phyloP scores from a whole-genome alignment of 1,140 invertebrate genomes.

The Lordiphosa stackelbergi region DNA sequence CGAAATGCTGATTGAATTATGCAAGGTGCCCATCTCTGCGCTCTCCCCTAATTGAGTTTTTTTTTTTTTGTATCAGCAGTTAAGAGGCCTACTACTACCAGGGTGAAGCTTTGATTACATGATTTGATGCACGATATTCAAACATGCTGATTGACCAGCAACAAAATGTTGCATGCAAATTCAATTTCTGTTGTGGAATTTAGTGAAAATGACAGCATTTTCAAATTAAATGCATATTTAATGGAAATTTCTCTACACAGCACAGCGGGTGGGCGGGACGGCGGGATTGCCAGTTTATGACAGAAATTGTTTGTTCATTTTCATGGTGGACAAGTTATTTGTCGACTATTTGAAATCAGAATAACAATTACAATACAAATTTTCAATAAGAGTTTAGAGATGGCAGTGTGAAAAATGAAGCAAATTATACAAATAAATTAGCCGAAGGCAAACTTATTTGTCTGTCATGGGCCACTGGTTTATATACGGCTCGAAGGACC shows the following conservation, averaged over 20 bases:
- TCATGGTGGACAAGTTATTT: too few species aligned
- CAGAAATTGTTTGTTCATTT: background rate
- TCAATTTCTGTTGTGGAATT: conserved; percentile 9
- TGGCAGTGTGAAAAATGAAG: background rate
- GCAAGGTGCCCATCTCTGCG: conserved; percentile 8
- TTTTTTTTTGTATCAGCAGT: background rate
- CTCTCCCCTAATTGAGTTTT: conserved; percentile 7
- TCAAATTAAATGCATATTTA: conserved; percentile 15
- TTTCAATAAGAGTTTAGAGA: background rate
- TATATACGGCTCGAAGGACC: too few species aligned
- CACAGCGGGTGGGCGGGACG: background rate
- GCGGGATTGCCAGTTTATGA: background rate
- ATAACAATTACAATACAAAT: too few species aligned
- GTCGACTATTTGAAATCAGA: too few species aligned
- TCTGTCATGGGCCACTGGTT: too few species aligned
- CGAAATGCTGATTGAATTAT: conserved; percentile 13
- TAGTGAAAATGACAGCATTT: conserved; percentile 11
- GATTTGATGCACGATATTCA: conserved; percentile 6
- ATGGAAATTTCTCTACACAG: conserved; percentile 4
- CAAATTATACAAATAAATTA: too few species aligned
- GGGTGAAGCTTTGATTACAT: conserved; percentile 1
- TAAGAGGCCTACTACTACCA: background rate
- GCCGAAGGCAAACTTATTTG: too few species aligned
- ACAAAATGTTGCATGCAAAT: conserved; percentile 13
- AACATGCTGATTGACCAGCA: conserved; percentile 10